These are phyloP conservation scores for Matsumyia berberina DNA, from an alignment of 2,888 invertebrate species.

Conservation along the genomic window DNA sequence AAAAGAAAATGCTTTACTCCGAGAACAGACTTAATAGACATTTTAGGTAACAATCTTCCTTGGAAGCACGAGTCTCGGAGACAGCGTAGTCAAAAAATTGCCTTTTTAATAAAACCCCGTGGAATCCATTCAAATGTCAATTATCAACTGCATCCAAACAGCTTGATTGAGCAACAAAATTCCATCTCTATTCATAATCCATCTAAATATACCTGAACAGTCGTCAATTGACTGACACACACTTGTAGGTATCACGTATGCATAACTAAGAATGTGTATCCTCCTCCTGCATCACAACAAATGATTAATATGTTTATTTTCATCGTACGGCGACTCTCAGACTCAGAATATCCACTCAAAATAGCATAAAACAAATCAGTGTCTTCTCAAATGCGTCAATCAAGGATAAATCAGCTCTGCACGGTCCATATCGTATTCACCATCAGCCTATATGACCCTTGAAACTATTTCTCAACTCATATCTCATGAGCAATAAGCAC, in stretches of 20 bases:
- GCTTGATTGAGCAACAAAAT: not conserved
- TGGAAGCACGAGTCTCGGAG: too few relatives aligned
- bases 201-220: conserved; percentile 28
- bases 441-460: conserved; percentile 42
- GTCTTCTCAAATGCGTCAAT: conserved; percentile 60
- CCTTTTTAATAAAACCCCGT: not conserved
- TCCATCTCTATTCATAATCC: conserved; percentile 35
- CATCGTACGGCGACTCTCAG: conserved; percentile 20
- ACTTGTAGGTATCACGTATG: not conserved
- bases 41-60: too few relatives aligned
- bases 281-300: conserved; percentile 34
- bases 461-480: conserved; percentile 34
- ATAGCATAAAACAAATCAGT: conserved; percentile 13
- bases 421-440: conserved; percentile 40
- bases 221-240: conserved; percentile 18
- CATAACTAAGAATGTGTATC: conserved; percentile 23
- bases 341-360: conserved; percentile 1
- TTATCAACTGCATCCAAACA: not conserved
- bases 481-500: conserved; percentile 41
- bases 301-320: conserved; percentile 65
- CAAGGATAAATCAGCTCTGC: conserved; percentile 31
- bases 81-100: too few relatives aligned
- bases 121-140: not conserved
- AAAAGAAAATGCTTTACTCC: too few relatives aligned
- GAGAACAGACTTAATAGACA: too few relatives aligned